Evolutionary conservation across 2,888 invertebrate species (phyloP), one percentile per base, ranked within the genome.

Genomic region (Oeneis ivallda): DNA sequence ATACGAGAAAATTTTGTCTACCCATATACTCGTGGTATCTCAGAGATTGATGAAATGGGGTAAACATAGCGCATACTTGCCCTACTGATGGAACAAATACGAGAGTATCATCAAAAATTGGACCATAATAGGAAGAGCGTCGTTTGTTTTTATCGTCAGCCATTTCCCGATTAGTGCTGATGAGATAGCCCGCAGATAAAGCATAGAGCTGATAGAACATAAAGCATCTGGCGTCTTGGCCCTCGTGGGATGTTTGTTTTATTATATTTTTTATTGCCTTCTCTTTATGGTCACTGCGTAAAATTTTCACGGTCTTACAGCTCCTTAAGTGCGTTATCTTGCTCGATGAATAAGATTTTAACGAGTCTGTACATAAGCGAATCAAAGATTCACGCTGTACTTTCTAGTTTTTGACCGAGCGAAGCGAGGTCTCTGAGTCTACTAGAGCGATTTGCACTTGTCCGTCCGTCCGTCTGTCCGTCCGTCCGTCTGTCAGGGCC

Each of bases 241-340:
- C 59, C 41, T 65, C 68, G 62, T 65, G 45, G 65, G 53, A 59
- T 62, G 45, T 43, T 65, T 54, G 60, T 67, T 70, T 68, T 70
- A 65, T 68, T 67, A 45, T 61, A 49, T 60, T 58, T 59, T 67
- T 67, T 65, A 65, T 67, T 47, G n/a, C 49, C 17, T 57, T 60
- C 60, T 58, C 58, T 69, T 60, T 63, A 65, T 67, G 43, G 53
- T 52, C 34, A 11, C n/a, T 43, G 37, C 60, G 53, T 69, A 49
- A 63, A 66, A 52, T 66, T 66, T 68, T 62, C 63, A 62, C 58
- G 39, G 58, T 49, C 60, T 37, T 47, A 58, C 34, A 17, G 15
- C 17, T 50, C 34, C 53, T 34, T 43, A 59, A 65, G 60, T 41
- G 37, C 53, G 50, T 62, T 62, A 47, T 37, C 37, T 34, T 9